Conservation (phyloP, 1,140 invertebrate species). For the Drosophila pallidifrons region DNA sequence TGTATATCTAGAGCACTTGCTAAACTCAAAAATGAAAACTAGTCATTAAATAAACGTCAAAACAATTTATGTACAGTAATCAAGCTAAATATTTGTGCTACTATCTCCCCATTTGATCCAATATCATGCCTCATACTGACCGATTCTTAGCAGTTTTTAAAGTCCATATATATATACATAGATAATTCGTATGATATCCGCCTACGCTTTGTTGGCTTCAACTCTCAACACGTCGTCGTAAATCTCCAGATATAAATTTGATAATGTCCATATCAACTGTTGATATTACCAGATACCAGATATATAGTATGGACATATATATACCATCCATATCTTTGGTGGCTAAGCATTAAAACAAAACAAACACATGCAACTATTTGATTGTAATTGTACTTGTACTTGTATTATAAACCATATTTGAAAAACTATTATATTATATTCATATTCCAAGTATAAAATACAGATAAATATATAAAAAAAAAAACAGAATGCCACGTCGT, state of each 20-base stretch:
- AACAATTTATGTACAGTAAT: slow-evolving; percentile 69
- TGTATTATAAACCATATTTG: slow-evolving; percentile 74
- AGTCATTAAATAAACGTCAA: slow-evolving; percentile 59
- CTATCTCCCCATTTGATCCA: not conserved
- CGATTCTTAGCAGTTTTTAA: slow-evolving; percentile 12
- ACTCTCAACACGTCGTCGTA: slow-evolving; percentile 23
- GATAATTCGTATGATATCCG: slow-evolving; percentile 18
- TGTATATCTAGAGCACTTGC: slow-evolving; percentile 59
- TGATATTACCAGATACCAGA: slow-evolving; percentile 38
- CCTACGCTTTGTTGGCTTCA: slow-evolving; percentile 48
- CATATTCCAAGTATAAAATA: slow-evolving; percentile 82
- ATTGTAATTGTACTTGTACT: slow-evolving; percentile 78
- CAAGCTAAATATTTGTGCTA: slow-evolving; percentile 35
- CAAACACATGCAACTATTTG: slow-evolving; percentile 61
- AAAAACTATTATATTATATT: slow-evolving; percentile 75
- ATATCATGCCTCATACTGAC: slow-evolving; percentile 1
- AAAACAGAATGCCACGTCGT: not conserved
- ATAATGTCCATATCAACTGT: slow-evolving; percentile 56
- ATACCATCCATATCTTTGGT: slow-evolving; percentile 29
- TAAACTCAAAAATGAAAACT: slow-evolving; percentile 53
- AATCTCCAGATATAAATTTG: slow-evolving; percentile 22
- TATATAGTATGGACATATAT: slow-evolving; percentile 23
- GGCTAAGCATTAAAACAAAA: slow-evolving; percentile 31
- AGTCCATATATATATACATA: not conserved
- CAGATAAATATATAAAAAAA: slow-evolving; percentile 60